Base-by-base conservation (phyloP, 2,888 invertebrate species). In the Gymnocheta viridis region DNA sequence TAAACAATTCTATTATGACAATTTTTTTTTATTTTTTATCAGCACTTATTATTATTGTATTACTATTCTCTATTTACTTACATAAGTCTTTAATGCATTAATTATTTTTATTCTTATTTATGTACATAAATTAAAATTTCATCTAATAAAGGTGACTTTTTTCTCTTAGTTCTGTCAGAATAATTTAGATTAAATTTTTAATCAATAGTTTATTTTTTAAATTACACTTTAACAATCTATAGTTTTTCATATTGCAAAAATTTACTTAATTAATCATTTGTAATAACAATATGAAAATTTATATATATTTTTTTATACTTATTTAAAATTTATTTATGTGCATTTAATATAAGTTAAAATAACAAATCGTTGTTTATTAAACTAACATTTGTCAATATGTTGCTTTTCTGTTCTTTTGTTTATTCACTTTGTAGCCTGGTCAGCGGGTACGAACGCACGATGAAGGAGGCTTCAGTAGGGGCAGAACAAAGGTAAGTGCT, bases 391-490 rank as follows among this genome's bases (percentile, higher is more conserved):
- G 60, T 69, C 81, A 81, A 74, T 69, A 19, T 44, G n/a, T 60
- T 60, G 9, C 49, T 74, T 67, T 73, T 67, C 51, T 66, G 14
- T 35, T 77, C 35, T 74, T 14, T 74, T 44, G 64, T 70, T 74
- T 51, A n/a, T 69, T 49, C 76, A 49, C 64, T 56, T 85, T 82
- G 47, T 87, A 91, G 91, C 90, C 91, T 87, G 91, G 91, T 87
- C 91, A 91, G 78, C 89, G 91, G 79, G 89, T 90, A 87, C 89
- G 91, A 87, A 90, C 90, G 76, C 91, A 91, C 79, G 91, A 91
- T 81, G 91, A 91, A 80, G 90, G 91, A 86, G 91, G 91, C 72
- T 91, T 91, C 82, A 91, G 90, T 86, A 88, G 91, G 87, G 90
- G 91, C 81, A 88, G 91, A 86, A 90, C 91, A 90, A 91, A 91